Conservation (phyloP, 2,888 invertebrate genomes). For the Leptinotarsa juncta region DNA sequence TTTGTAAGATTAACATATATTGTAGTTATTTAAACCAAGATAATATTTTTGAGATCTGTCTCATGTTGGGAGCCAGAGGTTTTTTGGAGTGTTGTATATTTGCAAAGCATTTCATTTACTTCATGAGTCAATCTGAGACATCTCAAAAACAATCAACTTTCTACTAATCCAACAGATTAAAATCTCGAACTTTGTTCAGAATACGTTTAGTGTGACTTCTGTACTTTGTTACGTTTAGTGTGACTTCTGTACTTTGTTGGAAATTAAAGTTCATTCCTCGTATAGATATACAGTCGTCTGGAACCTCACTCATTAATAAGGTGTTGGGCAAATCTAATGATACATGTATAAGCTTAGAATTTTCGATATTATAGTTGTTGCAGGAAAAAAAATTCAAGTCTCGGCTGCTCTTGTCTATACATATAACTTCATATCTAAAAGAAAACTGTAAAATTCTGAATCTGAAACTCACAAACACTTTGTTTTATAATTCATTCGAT, state of each 20-base stretch:
- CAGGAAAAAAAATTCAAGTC: background rate
- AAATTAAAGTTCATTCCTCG: conserved; percentile 11
- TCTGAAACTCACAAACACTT: too few relatives aligned
- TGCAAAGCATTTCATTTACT: too few relatives aligned
- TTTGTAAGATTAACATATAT: background rate
- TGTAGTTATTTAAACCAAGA: background rate
- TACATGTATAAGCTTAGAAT: background rate
- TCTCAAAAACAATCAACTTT: too few relatives aligned
- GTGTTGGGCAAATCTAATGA: background rate
- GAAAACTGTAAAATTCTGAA: too few relatives aligned
- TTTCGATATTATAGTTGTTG: background rate
- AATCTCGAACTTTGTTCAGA: too few relatives aligned
- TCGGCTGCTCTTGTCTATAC: background rate
- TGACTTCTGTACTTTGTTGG: too few relatives aligned
- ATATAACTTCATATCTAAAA: background rate
- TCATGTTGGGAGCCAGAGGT: background rate
- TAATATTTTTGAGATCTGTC: background rate
- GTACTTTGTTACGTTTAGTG: too few relatives aligned
- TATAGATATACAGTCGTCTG: background rate
- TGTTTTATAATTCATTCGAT: too few relatives aligned
- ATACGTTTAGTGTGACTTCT: too few relatives aligned
- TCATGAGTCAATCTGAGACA: too few relatives aligned
- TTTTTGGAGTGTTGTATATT: too few relatives aligned
- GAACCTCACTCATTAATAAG: background rate
- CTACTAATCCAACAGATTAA: too few relatives aligned